Base-by-base conservation (phyloP, 2,888 invertebrate genomes). In the Byasa hedistus region DNA sequence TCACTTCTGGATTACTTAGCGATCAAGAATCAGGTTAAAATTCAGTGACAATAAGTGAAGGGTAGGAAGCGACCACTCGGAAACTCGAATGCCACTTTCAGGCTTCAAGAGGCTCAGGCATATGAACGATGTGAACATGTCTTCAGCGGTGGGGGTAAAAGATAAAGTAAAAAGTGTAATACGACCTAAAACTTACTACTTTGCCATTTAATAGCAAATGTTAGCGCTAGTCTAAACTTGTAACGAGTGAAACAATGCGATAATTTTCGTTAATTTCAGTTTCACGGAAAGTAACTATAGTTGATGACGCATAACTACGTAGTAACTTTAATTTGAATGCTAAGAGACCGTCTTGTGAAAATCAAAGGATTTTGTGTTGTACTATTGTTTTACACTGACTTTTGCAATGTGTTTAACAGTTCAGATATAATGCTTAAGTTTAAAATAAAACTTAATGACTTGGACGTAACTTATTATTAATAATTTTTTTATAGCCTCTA, bases 111-210 rank as follows among this genome's bases (percentile, higher is more conserved):
- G 62, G 56, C 62, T 39, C 56, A 32, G 56, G 44, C 21, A 27
- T 32, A 23, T 15, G 61, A 61, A 61, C 55, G 23, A 62, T 56
- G 62, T n/a, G 48, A 19, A 17, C 7, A 32, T 44, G 22, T 62
- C 62, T 56, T 23, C 23, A 62, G 54, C 22, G 32, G 32, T 32
- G 10, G 44, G 17, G 17, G 44, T 12, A 15, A 17, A 17, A 19
- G 44, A 44, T 44, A 44, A 32, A 32, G 32, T 32, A 32, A 32
- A 32, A 32, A 32, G 32, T 32, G 5, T 32, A 32, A 10, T 32
- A 32, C 10, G 10, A 10, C 32, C n/a, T 32, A 32, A 32, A 32
- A 32, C 7, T 8, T 5, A 32, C 7, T 32, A 32, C 32, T 32
- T 32, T 32, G 10, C 10, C 32, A 32, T 32, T 32, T 32, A 32